Evolutionary conservation across 2,113 vertebrate genomes (phyloP), one percentile per base, ranked within the genome.

Genomic region (Lethenteron reissneri): DNA sequence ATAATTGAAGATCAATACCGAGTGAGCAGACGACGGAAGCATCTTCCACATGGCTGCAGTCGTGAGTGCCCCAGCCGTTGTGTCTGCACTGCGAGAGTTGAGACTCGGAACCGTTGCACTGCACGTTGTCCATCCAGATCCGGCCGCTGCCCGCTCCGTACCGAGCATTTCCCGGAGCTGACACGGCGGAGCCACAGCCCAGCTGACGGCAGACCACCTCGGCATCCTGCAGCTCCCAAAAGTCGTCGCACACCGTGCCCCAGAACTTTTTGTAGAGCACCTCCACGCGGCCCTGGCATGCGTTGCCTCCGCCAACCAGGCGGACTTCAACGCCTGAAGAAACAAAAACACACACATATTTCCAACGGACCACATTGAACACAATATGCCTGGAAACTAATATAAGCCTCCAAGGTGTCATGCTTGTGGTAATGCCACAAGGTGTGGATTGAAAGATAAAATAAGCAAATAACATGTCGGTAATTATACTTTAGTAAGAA

Each of bases 201-300:
- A 80, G 75, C 73, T 79, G 75, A 58, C 74, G 70, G 75, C 81
- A 82, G 71, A 81, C 72, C 0, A 78, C 21, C 56, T 68, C 1
- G 13, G 79, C 80, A 60, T 77, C 73, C 0, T 9, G 56, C 56
- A 79, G 25, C 72, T 76, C 79, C 80, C 82, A 83, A 60, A 1
- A 0, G 12, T 79, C 77, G 0, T 80, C 77, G 1, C 80, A 83
- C 17, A 82, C 74, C 0, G 77, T 81, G 3, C 81, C 80, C 19
- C 3, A 73, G 19, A 2, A n/a, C 2, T 76, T 74, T 0, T 59
- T 8, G 71, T 72, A 13, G 9, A 73, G 75, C 21, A 81, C 70
- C 13, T 83, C 79, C 1, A 80, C 72, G 0, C 71, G 72, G 10
- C 78, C 74, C 0, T 59, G 57, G 0, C 74, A 78, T n/a, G n/a